phyloP scores from a whole-genome alignment of 2,797 vertebrate genomes.

The Sitta carolinensis region DNA sequence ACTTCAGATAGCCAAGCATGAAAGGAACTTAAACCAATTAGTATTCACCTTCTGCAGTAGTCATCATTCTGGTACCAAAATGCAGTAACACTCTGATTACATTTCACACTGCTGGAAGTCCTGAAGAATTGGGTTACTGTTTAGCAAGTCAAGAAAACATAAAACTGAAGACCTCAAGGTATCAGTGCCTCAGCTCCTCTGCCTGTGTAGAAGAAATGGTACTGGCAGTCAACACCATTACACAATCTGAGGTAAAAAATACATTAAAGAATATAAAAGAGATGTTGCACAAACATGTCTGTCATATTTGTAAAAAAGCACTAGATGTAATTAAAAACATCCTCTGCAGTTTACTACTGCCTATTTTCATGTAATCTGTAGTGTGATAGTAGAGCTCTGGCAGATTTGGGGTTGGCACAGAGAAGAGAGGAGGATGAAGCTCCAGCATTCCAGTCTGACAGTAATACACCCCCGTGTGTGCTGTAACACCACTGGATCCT shows the following conservation, averaged over 20 bases:
- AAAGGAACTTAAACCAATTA: background rate
- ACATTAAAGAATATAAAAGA: background rate
- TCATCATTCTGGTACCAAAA: background rate
- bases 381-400: rapidly evolving
- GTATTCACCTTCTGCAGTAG: conserved; percentile 14
- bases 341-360: background rate
- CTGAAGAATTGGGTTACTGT: background rate
- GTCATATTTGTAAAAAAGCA: background rate
- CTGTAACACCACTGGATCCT: background rate
- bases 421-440: background rate
- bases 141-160: background rate
- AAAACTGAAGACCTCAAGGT: background rate
- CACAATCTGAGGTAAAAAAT: background rate
- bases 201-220: background rate
- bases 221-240: background rate
- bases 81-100: background rate
- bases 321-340: background rate
- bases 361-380: background rate
- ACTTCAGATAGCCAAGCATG: background rate
- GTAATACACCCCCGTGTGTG: background rate
- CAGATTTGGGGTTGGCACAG: background rate
- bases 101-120: background rate
- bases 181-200: background rate
- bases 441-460: background rate
- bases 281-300: background rate